Conservation (phyloP, 2,888 invertebrate genomes). For the Agriotes lineatus region DNA sequence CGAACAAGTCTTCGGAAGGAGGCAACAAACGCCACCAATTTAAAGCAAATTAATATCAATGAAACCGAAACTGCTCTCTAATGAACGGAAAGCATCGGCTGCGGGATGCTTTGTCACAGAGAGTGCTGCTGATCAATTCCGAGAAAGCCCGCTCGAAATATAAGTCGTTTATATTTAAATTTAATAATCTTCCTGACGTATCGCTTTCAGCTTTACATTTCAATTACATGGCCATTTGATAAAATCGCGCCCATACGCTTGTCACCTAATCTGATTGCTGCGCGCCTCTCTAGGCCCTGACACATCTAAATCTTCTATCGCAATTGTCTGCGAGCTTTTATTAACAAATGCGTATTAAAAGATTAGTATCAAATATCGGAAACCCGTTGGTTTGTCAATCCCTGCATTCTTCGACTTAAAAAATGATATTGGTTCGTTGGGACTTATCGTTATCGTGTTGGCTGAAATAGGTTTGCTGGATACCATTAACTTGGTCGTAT, state of each 20-base stretch:
- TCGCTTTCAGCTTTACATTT: slow-evolving; percentile 18
- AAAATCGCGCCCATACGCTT: slow-evolving; percentile 2
- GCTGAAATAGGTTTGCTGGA: too few relatives aligned
- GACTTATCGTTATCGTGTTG: too few relatives aligned
- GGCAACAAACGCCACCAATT: slow-evolving; percentile 19
- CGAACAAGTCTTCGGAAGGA: slow-evolving; percentile 20
- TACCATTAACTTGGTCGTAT: too few relatives aligned
- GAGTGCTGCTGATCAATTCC: too few relatives aligned
- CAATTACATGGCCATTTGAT: slow-evolving; percentile 12
- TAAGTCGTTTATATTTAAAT: slow-evolving; percentile 2
- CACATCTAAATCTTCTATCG: slow-evolving; percentile 1
- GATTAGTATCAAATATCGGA: slow-evolving; percentile 1
- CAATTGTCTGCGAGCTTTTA: slow-evolving; percentile 1
- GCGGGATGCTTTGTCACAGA: too few relatives aligned
- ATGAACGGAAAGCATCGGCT: slow-evolving; percentile 22
- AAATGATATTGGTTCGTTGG: neutral
- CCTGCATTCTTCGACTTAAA: neutral
- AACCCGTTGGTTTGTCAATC: neutral
- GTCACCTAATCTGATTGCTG: slow-evolving; percentile 11
- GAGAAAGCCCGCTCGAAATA: neutral
- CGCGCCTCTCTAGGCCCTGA: neutral
- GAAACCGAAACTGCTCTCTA: slow-evolving; percentile 22
- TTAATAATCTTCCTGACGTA: slow-evolving; percentile 9
- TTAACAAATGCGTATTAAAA: slow-evolving; percentile 2
- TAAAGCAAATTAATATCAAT: slow-evolving; percentile 26